Evolutionary conservation across 1,140 invertebrate species (phyloP).

Genomic region (Berghia stephanieae): DNA sequence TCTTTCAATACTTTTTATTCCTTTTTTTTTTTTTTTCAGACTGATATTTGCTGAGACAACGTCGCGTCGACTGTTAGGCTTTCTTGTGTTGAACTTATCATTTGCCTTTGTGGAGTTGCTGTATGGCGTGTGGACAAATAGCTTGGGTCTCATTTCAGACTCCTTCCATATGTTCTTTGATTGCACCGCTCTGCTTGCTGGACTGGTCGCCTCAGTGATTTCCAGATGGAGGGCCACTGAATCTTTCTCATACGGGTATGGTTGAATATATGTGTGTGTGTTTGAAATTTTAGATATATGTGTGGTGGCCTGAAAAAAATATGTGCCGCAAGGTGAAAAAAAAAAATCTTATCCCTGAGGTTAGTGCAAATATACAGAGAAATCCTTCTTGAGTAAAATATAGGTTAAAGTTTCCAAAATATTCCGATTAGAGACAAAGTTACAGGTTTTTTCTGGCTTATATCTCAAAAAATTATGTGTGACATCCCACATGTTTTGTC

Average conservation of each 20-base stretch:
- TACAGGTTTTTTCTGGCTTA: too few species aligned
- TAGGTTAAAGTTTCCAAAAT: too few species aligned
- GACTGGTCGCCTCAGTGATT: constrained; percentile 89
- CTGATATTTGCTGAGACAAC: constrained; percentile 92
- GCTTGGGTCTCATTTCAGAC: constrained; percentile 93
- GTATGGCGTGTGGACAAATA: constrained; percentile 97
- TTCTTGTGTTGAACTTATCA: constrained; percentile 90
- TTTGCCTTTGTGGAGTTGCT: constrained; percentile 91
- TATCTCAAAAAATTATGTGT: too few species aligned
- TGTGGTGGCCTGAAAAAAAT: background rate
- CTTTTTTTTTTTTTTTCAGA: constrained; percentile 62
- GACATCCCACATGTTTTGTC: too few species aligned
- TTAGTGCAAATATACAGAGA: too few species aligned
- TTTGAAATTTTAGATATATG: background rate
- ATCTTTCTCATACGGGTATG: constrained; percentile 87
- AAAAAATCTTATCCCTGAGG: too few species aligned
- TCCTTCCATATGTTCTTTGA: constrained; percentile 99
- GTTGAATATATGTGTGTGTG: background rate
- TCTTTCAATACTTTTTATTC: background rate
- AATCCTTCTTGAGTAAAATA: too few species aligned
- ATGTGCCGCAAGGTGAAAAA: too few species aligned
- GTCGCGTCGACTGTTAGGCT: constrained; percentile 94
- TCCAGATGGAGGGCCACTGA: constrained; percentile 90
- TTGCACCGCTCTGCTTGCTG: constrained; percentile 93
- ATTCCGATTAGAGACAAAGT: too few species aligned